Evolutionary conservation across 2,797 vertebrate genomes (phyloP).

Genomic region (Orestias chungarensis): DNA sequence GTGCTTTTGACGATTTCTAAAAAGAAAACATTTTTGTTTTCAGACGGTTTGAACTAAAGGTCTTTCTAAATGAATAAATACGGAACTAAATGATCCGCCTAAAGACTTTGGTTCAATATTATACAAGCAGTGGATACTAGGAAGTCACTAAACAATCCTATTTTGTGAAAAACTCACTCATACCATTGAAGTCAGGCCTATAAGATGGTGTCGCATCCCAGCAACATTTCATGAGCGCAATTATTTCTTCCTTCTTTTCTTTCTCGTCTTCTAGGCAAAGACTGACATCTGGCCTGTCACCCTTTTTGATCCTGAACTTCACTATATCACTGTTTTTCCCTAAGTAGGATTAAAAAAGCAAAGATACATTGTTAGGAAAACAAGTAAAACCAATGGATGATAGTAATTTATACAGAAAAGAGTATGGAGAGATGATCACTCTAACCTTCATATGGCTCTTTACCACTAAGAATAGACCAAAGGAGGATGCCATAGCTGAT

Average conservation of each 20-base stretch:
- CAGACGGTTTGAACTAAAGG: background rate
- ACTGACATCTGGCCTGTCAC: conserved; percentile 55
- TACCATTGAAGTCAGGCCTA: conserved; percentile 65
- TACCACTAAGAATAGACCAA: conserved; percentile 55
- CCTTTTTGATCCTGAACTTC: background rate
- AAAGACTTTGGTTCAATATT: background rate
- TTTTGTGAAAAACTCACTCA: background rate
- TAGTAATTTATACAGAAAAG: background rate
- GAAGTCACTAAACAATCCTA: background rate
- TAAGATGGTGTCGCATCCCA: conserved; percentile 46
- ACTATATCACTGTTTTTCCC: background rate
- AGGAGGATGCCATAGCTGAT: conserved; percentile 70
- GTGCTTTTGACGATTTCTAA: conserved; percentile 60
- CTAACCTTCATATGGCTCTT: conserved; percentile 63
- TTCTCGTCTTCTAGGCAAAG: conserved; percentile 17
- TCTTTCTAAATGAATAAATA: background rate
- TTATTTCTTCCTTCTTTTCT: conserved; percentile 52
- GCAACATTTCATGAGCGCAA: conserved; percentile 67
- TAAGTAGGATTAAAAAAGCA: conserved; percentile 8
- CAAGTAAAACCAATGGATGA: background rate
- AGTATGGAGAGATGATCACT: background rate
- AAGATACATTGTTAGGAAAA: background rate
- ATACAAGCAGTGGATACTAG: background rate
- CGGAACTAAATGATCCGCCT: background rate
- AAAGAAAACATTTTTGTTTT: conserved; percentile 16